Conservation (phyloP, 2,888 invertebrate species). For the Apeira syringaria region DNA sequence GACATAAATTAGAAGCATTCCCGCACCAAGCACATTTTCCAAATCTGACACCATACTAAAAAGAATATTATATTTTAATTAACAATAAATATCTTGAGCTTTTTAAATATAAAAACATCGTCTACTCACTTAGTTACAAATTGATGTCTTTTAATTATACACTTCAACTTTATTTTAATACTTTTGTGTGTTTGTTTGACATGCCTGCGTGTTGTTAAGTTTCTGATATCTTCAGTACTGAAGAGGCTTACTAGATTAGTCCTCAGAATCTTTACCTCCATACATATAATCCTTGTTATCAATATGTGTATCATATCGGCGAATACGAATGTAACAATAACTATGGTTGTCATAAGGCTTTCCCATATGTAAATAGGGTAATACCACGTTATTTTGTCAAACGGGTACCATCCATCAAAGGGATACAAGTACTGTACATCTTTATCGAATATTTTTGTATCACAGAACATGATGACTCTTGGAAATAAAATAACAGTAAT, state of each 20-base stretch:
- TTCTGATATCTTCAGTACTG: constrained; percentile 41
- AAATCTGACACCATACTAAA: constrained; percentile 55
- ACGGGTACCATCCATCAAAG: constrained; percentile 72
- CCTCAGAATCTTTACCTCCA: constrained; percentile 64
- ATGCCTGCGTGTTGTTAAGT: constrained; percentile 32
- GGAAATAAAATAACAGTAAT: constrained; percentile 57
- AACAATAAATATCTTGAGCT: neutral
- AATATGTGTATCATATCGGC: constrained; percentile 56
- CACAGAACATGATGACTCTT: constrained; percentile 58
- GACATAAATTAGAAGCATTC: constrained; percentile 60
- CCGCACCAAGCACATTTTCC: constrained; percentile 55
- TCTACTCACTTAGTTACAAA: constrained; percentile 49
- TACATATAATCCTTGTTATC: constrained; percentile 56
- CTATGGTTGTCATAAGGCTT: constrained; percentile 57
- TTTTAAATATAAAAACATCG: neutral
- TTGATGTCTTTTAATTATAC: constrained; percentile 52
- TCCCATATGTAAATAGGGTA: constrained; percentile 63
- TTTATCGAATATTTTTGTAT: constrained; percentile 42
- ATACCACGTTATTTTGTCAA: constrained; percentile 65
- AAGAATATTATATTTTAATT: neutral
- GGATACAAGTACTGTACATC: constrained; percentile 55
- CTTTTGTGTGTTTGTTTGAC: constrained; percentile 35
- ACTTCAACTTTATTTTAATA: constrained; percentile 49
- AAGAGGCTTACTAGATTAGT: constrained; percentile 49
- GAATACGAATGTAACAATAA: constrained; percentile 53